These are phyloP conservation scores for Bombus sibiricus DNA, from an alignment of 1,140 invertebrate species.

Conservation along the genomic window DNA sequence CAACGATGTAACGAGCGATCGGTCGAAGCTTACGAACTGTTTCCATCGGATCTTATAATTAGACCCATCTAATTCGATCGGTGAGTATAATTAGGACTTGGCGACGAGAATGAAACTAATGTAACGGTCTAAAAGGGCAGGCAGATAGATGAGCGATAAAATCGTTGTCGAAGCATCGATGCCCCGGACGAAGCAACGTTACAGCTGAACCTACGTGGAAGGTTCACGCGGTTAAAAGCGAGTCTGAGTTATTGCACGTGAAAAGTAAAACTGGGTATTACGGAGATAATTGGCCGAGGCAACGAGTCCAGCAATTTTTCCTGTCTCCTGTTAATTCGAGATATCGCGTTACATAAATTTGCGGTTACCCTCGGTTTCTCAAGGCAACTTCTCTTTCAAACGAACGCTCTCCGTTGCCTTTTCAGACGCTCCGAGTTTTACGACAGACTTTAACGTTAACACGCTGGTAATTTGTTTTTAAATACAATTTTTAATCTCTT, in stretches of 20 bases:
- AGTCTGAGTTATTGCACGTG: constrained; percentile 21
- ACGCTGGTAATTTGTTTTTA: not conserved
- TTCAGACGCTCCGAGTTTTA: not conserved
- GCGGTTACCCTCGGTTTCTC: not conserved
- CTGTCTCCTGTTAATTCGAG: constrained; percentile 29
- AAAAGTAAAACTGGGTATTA: constrained; percentile 31
- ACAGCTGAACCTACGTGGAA: not conserved
- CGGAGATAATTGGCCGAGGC: constrained; percentile 14
- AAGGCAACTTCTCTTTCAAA: not conserved
- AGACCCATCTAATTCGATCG: constrained; percentile 48
- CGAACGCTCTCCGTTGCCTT: not conserved
- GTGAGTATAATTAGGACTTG: constrained; percentile 48
- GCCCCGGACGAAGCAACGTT: not conserved
- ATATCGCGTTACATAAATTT: constrained; percentile 33
- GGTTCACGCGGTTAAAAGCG: not conserved
- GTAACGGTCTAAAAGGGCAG: constrained; percentile 33
- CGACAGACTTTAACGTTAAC: not conserved
- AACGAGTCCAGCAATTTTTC: constrained; percentile 21
- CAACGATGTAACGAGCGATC: too few relatives aligned
- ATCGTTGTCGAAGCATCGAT: not conserved
- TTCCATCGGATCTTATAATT: constrained; percentile 37
- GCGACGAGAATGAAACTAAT: constrained; percentile 44
- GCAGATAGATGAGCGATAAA: constrained; percentile 12
- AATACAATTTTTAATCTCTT: not conserved
- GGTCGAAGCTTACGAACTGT: not conserved